phyloP scores from a whole-genome alignment of 2,888 invertebrate species.

The Tipula confusa region DNA sequence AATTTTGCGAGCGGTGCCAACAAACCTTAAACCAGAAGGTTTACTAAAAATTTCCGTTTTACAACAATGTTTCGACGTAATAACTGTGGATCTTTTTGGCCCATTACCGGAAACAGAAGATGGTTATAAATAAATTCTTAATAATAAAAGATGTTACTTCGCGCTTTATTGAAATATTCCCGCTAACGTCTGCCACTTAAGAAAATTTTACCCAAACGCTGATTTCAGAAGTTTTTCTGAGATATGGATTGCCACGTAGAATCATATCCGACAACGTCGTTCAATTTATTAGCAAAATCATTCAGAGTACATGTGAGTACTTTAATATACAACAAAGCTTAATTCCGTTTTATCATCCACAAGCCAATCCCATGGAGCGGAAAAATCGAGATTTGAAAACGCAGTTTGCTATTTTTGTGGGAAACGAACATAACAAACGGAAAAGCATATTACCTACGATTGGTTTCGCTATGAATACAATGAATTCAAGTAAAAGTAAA shows the following conservation, averaged over 20 bases:
- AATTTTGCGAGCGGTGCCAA: no score
- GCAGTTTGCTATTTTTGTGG: background rate
- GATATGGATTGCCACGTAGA: background rate
- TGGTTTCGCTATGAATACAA: slow-evolving; percentile 43
- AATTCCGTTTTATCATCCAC: no score
- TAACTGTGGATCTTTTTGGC: no score
- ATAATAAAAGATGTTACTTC: background rate
- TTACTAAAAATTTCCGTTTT: background rate
- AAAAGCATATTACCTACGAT: slow-evolving; percentile 40
- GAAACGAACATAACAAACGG: slow-evolving; percentile 41
- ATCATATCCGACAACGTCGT: background rate
- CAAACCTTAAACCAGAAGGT: background rate
- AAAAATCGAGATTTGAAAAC: no score
- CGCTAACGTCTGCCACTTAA: background rate
- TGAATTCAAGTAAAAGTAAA: slow-evolving; percentile 38
- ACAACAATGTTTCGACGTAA: no score
- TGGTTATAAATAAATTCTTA: no score
- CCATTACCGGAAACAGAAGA: background rate
- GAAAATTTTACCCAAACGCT: slow-evolving; percentile 32
- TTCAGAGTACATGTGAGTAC: no score
- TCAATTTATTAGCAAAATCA: background rate
- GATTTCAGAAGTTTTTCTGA: no score
- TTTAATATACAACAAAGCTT: no score
- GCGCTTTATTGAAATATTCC: background rate
- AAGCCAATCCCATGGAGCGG: no score